A percentile compares a stretch with the other conserved stretches of the same genome.
These are phyloP conservation scores for Nephila pilipes DNA, from an alignment of 1,140 invertebrate genomes.

Conservation along the genomic window DNA sequence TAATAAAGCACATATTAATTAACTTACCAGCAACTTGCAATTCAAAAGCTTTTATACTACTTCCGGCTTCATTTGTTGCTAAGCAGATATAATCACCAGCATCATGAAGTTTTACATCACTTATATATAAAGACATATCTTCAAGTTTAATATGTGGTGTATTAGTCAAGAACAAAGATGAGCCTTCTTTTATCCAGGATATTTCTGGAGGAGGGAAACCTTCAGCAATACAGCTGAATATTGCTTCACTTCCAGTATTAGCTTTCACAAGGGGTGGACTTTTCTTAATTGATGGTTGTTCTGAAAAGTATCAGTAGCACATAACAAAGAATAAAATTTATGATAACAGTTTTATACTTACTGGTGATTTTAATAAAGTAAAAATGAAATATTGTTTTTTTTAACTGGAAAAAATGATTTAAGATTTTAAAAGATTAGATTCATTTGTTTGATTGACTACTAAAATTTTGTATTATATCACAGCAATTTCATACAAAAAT, in stretches of 20 bases:
- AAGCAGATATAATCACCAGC: constrained; percentile 79
- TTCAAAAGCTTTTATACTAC: constrained; percentile 52
- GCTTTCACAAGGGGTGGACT: constrained; percentile 9
- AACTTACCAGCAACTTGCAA: constrained; percentile 55
- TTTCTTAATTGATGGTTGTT: constrained; percentile 63
- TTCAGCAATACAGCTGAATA: constrained; percentile 36
- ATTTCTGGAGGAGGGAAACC: constrained; percentile 67
- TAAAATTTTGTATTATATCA: too few relatives aligned
- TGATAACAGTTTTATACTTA: neutral
- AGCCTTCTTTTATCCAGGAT: constrained; percentile 68
- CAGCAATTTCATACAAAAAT: too few relatives aligned
- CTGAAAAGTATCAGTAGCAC: neutral
- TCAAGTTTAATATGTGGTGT: neutral
- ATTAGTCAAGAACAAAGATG: neutral
- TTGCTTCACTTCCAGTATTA: constrained; percentile 26
- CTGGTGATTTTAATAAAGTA: neutral
- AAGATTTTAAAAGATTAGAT: too few relatives aligned
- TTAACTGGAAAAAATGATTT: too few relatives aligned
- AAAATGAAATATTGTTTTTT: too few relatives aligned
- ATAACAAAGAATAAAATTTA: neutral
- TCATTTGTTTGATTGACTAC: too few relatives aligned
- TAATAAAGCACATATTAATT: too few relatives aligned
- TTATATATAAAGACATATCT: constrained; percentile 36
- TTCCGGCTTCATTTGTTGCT: constrained; percentile 79
- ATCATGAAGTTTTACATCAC: constrained; percentile 74